phyloP scores from a whole-genome alignment of 2,797 vertebrate species.

The Fistularia commersonii region DNA sequence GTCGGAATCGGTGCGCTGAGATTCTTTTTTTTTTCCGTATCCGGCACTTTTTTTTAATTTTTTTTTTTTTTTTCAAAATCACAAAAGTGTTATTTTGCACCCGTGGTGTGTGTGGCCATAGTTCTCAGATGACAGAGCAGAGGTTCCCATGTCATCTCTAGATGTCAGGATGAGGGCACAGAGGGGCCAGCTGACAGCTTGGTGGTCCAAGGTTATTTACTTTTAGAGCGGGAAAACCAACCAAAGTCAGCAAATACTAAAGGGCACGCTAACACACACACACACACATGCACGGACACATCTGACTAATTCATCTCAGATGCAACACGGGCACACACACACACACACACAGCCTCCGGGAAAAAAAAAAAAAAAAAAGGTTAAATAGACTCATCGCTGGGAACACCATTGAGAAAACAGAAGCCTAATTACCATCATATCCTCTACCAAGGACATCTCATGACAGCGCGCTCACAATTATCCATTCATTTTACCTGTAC shows the following conservation, averaged over 20 bases:
- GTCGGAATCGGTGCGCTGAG: no score
- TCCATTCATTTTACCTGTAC: constrained; percentile 44
- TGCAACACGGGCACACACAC: constrained; percentile 8
- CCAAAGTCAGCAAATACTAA: constrained; percentile 60
- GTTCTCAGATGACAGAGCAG: constrained; percentile 36
- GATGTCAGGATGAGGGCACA: constrained; percentile 53
- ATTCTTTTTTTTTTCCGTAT: no score
- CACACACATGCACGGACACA: constrained; percentile 18
- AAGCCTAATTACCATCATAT: constrained; percentile 56
- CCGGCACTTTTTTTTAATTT: no score
- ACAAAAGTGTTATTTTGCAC: constrained; percentile 26
- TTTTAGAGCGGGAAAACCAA: constrained; percentile 55
- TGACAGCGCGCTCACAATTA: constrained; percentile 39
- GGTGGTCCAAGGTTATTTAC: constrained; percentile 66
- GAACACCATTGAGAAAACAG: constrained; percentile 50
- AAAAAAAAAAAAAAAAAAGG: constrained; percentile 28
- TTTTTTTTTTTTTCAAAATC: no score
- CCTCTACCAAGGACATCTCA: constrained; percentile 53
- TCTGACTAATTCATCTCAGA: constrained; percentile 18
- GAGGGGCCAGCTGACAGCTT: constrained; percentile 62
- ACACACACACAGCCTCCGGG: constrained; percentile 8
- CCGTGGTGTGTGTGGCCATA: constrained; percentile 22
- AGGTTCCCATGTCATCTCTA: constrained; percentile 41
- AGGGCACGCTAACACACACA: constrained; percentile 26
- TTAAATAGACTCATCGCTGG: constrained; percentile 37